Conservation (phyloP, 2,113 vertebrate species). For the Plecotus auritus region DNA sequence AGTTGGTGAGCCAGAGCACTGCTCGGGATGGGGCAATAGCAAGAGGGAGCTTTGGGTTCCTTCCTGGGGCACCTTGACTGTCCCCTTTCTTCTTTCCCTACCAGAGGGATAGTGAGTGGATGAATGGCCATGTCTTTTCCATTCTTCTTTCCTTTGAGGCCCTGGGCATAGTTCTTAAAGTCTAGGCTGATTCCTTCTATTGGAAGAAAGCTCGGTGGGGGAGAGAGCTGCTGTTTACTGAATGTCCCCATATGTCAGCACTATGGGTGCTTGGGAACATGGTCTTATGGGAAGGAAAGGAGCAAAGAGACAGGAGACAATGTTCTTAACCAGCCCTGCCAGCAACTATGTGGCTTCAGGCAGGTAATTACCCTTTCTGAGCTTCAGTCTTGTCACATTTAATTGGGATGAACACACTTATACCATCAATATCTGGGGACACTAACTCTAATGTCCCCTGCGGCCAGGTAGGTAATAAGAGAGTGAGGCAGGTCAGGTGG, state of each 20-base stretch:
- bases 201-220: background rate
- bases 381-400: background rate
- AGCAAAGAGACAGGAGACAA: background rate
- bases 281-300: background rate
- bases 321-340: background rate
- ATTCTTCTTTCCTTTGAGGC: background rate
- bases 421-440: background rate
- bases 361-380: background rate
- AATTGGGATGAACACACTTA: background rate
- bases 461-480: no score
- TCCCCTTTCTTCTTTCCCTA: background rate
- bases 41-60: background rate
- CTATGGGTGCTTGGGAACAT: background rate
- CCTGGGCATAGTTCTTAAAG: background rate
- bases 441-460: background rate
- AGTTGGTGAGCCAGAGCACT: background rate
- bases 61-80: background rate
- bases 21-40: background rate
- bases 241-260: background rate
- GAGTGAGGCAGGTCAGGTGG: background rate
- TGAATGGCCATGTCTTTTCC: background rate
- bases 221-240: background rate
- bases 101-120: background rate
- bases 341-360: background rate
- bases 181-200: background rate